Percentiles rank a stretch among this genome's conserved stretches.
Evolutionary conservation across 1,140 invertebrate genomes (phyloP).

Genomic region (Globodera ellingtonae): DNA sequence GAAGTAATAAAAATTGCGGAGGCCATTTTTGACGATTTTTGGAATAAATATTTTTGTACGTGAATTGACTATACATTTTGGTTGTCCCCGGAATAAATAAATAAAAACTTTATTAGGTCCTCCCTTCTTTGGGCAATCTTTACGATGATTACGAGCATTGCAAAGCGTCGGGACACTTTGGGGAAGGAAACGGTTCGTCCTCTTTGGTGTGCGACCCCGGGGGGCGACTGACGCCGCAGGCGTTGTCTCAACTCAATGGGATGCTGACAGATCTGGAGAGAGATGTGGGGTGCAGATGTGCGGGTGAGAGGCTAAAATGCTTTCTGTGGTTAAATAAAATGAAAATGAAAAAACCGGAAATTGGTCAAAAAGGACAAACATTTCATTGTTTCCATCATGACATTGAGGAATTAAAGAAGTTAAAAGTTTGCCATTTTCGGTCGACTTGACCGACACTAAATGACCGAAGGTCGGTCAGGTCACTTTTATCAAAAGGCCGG

Average conservation of each 20-base stretch:
- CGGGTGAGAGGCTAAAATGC: background rate
- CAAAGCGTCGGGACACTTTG: background rate
- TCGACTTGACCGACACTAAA: no score
- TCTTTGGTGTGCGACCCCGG: constrained; percentile 1
- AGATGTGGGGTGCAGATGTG: constrained; percentile 14
- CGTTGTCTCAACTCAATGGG: background rate
- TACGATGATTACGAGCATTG: constrained; percentile 1
- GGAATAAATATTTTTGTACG: background rate
- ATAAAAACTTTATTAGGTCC: background rate
- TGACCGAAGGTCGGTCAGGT: no score
- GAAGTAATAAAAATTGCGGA: background rate
- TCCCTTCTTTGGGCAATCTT: background rate
- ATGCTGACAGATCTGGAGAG: constrained; percentile 1
- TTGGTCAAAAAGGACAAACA: no score
- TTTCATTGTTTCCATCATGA: no score
- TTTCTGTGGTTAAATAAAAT: no score
- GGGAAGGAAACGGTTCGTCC: background rate
- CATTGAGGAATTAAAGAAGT: no score
- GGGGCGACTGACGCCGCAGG: background rate
- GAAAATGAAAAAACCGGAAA: background rate
- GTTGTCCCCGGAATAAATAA: background rate
- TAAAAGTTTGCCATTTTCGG: no score
- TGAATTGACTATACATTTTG: background rate
- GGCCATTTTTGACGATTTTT: background rate
- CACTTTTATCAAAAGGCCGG: no score